phyloP scores from a whole-genome alignment of 2,797 vertebrate genomes.

The Atherinosoma microstoma region DNA sequence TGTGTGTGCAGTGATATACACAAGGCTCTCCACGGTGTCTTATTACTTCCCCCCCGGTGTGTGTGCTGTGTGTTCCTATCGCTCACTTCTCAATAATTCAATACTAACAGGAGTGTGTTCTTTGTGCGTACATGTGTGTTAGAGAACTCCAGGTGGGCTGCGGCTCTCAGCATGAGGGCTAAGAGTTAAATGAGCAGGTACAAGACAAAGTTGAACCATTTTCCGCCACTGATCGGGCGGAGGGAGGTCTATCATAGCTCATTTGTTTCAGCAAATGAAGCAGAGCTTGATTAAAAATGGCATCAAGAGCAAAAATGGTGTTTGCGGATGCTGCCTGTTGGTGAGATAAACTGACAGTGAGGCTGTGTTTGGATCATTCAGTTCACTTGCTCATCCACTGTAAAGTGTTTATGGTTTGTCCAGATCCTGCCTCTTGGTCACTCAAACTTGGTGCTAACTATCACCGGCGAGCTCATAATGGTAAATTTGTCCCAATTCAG shows the following conservation, averaged over 20 bases:
- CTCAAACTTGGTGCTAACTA: too few relatives aligned
- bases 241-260: neutral
- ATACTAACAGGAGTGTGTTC: constrained; percentile 46
- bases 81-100: constrained; percentile 75
- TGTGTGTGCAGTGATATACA: constrained; percentile 24
- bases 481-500: neutral
- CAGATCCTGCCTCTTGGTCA: too few relatives aligned
- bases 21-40: constrained; percentile 51
- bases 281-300: neutral
- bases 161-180: constrained; percentile 40
- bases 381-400: neutral
- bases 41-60: constrained; percentile 55
- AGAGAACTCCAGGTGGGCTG: constrained; percentile 37
- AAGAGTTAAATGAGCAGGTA: constrained; percentile 6
- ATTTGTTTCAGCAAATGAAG: neutral
- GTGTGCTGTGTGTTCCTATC: constrained; percentile 36
- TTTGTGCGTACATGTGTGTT: constrained; percentile 19
- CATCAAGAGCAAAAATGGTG: neutral
- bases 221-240: neutral
- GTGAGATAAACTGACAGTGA: neutral
- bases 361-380: neutral
- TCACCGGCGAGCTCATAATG: neutral
- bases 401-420: neutral
- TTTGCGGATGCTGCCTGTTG: neutral
- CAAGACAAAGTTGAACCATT: neutral